Percentiles rank a stretch among this genome's conserved stretches.
Evolutionary conservation across 2,888 invertebrate species (phyloP).

Genomic region (Tetragnatha montana): DNA sequence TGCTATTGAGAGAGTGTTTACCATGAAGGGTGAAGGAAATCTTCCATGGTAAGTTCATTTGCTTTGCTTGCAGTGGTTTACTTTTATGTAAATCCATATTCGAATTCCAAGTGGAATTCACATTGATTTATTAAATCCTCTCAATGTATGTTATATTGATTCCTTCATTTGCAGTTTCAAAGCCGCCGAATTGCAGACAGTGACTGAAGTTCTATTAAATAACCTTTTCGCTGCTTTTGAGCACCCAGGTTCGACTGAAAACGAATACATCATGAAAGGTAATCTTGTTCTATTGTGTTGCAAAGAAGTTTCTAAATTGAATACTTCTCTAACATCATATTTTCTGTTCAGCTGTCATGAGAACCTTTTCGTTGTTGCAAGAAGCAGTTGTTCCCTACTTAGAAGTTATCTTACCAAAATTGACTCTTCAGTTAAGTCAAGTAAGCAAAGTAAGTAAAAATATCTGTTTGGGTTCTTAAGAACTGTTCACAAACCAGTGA

Average conservation of each 20-base stretch:
- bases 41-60: slow-evolving; percentile 29
- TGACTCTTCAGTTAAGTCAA: slow-evolving; percentile 87
- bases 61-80: background rate
- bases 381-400: slow-evolving; percentile 87
- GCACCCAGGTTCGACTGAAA: slow-evolving; percentile 87
- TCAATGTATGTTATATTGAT: background rate
- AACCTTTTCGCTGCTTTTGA: slow-evolving; percentile 87
- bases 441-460: slow-evolving; percentile 81
- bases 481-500: background rate
- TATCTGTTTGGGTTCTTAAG: background rate
- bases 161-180: slow-evolving; percentile 39
- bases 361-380: slow-evolving; percentile 88
- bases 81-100: too few species aligned
- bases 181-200: slow-evolving; percentile 80
- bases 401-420: slow-evolving; percentile 86
- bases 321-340: slow-evolving; percentile 11
- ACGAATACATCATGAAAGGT: slow-evolving; percentile 98
- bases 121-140: background rate
- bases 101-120: background rate
- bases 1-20: slow-evolving; percentile 90
- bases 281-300: slow-evolving; percentile 37
- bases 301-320: background rate
- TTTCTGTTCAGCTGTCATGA: slow-evolving; percentile 86
- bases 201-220: slow-evolving; percentile 83
- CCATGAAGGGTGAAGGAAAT: slow-evolving; percentile 79